Evolutionary conservation across 2,797 vertebrate species (phyloP).

Genomic region (Linurgus olivaceus): DNA sequence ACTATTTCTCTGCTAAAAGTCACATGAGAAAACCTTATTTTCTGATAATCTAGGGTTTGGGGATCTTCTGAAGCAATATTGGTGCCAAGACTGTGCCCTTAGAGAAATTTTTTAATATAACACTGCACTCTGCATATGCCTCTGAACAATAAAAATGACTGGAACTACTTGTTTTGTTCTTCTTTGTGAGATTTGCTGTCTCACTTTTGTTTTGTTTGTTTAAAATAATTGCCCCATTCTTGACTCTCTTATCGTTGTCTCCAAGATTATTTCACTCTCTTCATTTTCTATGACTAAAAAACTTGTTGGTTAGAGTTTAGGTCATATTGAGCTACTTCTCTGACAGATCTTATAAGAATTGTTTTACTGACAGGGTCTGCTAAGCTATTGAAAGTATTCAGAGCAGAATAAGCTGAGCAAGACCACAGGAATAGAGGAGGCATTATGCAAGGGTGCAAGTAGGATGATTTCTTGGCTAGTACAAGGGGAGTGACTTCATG

Average conservation of each 20-base stretch:
- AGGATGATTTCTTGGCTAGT: not conserved
- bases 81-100: not conserved
- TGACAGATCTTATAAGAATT: not conserved
- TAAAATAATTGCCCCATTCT: not conserved
- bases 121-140: rapidly evolving
- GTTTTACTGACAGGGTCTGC: not conserved
- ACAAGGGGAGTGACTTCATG: not conserved
- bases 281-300: not conserved
- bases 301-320: not conserved
- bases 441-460: not conserved
- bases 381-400: not conserved
- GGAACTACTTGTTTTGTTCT: not conserved
- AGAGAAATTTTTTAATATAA: not conserved
- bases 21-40: not conserved
- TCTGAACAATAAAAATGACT: not conserved
- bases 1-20: not conserved
- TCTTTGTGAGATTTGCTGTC: not conserved
- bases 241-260: not conserved
- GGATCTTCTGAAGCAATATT: not conserved
- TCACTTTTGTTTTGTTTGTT: not conserved
- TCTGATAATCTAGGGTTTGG: not conserved
- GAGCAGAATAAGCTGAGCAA: not conserved
- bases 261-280: not conserved
- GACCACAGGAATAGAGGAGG: not conserved
- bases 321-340: not conserved